Conservation (phyloP, 2,113 vertebrate species). For the Stictonetta naevosa region DNA sequence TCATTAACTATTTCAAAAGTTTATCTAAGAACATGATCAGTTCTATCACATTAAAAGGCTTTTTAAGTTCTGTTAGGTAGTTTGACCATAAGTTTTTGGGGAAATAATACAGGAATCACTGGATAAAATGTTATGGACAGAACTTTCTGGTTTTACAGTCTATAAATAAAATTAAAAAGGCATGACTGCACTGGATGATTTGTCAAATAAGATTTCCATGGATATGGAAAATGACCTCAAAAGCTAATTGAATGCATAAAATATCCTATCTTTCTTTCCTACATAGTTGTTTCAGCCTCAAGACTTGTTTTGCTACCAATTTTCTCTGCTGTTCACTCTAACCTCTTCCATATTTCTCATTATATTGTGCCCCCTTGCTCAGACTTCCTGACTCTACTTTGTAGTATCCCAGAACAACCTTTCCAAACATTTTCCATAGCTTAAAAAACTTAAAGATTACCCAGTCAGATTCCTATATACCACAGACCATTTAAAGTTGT, state of each 20-base stretch:
- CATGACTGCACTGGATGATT: background rate
- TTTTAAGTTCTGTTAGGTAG: background rate
- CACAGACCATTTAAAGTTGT: background rate
- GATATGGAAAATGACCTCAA: background rate
- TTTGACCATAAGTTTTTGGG: background rate
- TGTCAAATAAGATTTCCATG: background rate
- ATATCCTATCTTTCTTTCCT: background rate
- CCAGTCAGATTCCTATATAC: background rate
- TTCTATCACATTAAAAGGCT: background rate
- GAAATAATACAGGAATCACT: background rate
- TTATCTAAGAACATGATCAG: background rate
- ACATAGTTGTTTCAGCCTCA: background rate
- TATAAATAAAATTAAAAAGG: background rate
- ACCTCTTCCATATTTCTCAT: background rate
- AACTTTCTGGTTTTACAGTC: background rate
- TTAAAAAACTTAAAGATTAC: background rate
- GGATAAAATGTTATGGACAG: background rate
- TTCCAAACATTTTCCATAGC: background rate
- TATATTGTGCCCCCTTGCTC: background rate
- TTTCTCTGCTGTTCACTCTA: background rate
- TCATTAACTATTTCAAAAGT: slow-evolving; percentile 25
- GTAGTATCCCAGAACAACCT: background rate
- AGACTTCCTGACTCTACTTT: background rate
- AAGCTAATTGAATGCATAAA: background rate
- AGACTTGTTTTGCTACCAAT: background rate